Percentiles rank a stretch among this genome's conserved stretches.
These are phyloP conservation scores for Stenchaetothrips biformis DNA, from an alignment of 2,888 invertebrate species.

Conservation along the genomic window DNA sequence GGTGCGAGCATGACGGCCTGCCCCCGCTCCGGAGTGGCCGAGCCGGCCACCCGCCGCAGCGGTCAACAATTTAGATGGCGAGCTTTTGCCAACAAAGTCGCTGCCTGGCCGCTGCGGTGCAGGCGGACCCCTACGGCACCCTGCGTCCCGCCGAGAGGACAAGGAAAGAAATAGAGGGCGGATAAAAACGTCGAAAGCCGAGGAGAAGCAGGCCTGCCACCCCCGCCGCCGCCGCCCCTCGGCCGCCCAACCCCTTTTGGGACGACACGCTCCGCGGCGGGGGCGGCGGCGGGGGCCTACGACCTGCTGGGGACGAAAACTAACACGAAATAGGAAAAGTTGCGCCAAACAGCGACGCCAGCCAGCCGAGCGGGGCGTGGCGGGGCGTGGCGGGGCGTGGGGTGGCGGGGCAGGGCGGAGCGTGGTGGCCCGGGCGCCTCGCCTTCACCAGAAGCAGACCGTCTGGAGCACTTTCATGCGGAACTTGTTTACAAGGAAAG, in stretches of 20 bases:
- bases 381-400: neutral
- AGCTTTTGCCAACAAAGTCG: neutral
- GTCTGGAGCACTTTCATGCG: conserved; percentile 7
- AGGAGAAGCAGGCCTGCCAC: neutral
- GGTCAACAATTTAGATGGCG: conserved; percentile 22
- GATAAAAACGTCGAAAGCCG: neutral
- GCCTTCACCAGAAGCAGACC: too few relatives aligned
- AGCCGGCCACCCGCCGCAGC: neutral
- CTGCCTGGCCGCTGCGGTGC: neutral
- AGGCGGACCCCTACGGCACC: neutral
- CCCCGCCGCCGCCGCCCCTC: neutral
- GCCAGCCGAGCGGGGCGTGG: neutral
- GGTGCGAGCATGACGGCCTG: neutral
- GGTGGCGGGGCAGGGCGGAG: too few relatives aligned
- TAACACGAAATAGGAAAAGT: conserved; percentile 25
- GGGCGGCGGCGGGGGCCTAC: neutral
- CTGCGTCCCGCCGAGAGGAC: neutral
- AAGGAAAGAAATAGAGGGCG: neutral
- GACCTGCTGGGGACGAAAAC: conserved; percentile 21
- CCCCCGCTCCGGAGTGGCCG: neutral
- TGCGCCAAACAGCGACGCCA: conserved; percentile 6
- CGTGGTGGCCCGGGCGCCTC: too few relatives aligned
- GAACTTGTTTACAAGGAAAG: conserved; percentile 23
- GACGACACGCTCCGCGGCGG: neutral
- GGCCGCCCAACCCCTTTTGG: neutral